phyloP scores from a whole-genome alignment of 2,888 invertebrate species.

The Muscina levida region DNA sequence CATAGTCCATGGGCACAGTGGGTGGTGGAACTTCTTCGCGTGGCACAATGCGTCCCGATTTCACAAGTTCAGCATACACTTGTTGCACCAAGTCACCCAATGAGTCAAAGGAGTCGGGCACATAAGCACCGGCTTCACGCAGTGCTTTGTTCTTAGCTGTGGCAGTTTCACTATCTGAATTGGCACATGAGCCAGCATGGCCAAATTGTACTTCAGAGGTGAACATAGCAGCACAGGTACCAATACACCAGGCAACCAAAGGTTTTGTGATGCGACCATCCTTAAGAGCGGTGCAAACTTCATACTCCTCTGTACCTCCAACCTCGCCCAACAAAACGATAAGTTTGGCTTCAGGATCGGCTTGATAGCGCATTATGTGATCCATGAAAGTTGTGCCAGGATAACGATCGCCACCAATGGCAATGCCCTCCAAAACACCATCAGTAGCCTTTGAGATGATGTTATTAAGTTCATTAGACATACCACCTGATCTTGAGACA shows the following conservation, averaged over 20 bases:
- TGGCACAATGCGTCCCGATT: conserved; percentile 90
- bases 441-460: conserved; percentile 97
- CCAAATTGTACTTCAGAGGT: conserved; percentile 97
- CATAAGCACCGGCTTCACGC: conserved; percentile 90
- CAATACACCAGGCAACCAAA: conserved; percentile 99
- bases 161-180: conserved; percentile 96
- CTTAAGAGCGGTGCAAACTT: conserved; percentile 93
- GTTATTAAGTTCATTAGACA: conserved; percentile 99
- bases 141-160: conserved; percentile 94
- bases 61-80: conserved; percentile 89
- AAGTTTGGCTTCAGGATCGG: conserved; percentile 93
- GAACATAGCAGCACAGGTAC: conserved; percentile 93
- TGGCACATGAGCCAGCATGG: conserved; percentile 99
- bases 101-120: conserved; percentile 95
- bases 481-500: conserved; percentile 98
- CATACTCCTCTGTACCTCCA: conserved; percentile 99
- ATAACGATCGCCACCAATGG: conserved; percentile 98
- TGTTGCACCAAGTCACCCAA: conserved; percentile 89
- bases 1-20: conserved; percentile 99
- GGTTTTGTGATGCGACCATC: conserved; percentile 93
- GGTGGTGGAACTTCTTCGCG: conserved; percentile 97
- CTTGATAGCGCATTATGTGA: conserved; percentile 93
- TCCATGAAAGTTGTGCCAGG: conserved; percentile 99
- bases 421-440: conserved; percentile 98
- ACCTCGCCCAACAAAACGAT: conserved; percentile 98